A percentile compares a stretch with the other conserved stretches of the same genome.
Evolutionary conservation across 1,140 invertebrate genomes (phyloP).

Genomic region (Dinoponera quadriceps): DNA sequence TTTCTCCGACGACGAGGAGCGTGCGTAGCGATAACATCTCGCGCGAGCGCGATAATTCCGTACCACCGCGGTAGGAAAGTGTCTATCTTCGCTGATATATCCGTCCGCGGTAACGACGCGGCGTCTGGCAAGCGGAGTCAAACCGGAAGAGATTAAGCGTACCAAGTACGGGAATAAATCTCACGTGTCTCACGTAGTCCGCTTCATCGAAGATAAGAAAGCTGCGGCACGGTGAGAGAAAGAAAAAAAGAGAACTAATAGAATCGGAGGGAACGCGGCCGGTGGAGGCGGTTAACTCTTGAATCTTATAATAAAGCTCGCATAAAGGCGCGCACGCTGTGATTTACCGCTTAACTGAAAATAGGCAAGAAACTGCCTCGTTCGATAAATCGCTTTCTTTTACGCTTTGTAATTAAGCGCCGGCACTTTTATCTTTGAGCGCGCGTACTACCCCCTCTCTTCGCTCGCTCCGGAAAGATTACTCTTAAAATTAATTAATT

Average conservation of each 20-base stretch:
- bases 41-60: slow-evolving; percentile 35
- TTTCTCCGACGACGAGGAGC: background rate
- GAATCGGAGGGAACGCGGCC: slow-evolving; percentile 33
- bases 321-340: slow-evolving; percentile 39
- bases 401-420: slow-evolving; percentile 40
- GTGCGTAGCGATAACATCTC: background rate
- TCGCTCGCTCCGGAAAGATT: background rate
- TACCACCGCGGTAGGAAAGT: background rate
- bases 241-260: slow-evolving; percentile 9
- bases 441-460: background rate
- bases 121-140: slow-evolving; percentile 34
- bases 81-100: background rate
- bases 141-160: slow-evolving; percentile 43
- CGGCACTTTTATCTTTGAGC: slow-evolving; percentile 31
- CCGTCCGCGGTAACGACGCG: background rate
- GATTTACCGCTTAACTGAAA: slow-evolving; percentile 41
- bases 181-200: slow-evolving; percentile 27
- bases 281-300: slow-evolving; percentile 35
- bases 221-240: slow-evolving; percentile 53
- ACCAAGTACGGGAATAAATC: slow-evolving; percentile 65
- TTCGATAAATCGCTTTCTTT: slow-evolving; percentile 49
- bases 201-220: slow-evolving; percentile 57
- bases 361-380: slow-evolving; percentile 36
- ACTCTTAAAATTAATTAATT: slow-evolving; percentile 49
- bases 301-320: slow-evolving; percentile 54